Evolutionary conservation across 2,113 vertebrate species (phyloP).

Genomic region (Zosterops lateralis): DNA sequence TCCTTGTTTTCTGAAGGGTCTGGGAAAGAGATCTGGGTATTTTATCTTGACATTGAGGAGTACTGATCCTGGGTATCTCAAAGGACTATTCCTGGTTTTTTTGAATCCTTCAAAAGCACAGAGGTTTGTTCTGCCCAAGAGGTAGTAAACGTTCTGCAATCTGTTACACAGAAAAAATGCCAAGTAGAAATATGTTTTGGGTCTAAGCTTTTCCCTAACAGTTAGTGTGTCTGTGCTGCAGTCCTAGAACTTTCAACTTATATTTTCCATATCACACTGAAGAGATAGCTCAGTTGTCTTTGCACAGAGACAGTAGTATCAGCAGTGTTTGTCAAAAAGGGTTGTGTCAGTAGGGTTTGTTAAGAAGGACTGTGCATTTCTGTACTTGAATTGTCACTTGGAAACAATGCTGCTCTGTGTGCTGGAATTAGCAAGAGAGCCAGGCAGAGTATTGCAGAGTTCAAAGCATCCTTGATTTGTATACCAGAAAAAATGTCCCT

Average conservation of each 20-base stretch:
- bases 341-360: background rate
- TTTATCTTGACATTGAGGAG: background rate
- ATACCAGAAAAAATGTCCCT: background rate
- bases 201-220: background rate
- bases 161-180: background rate
- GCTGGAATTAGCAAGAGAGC: background rate
- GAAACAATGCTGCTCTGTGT: background rate
- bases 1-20: background rate
- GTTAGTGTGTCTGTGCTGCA: background rate
- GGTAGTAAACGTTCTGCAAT: background rate
- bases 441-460: background rate
- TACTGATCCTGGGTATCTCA: background rate
- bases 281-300: background rate
- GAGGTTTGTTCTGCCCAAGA: background rate
- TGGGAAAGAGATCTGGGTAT: background rate
- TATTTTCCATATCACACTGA: background rate
- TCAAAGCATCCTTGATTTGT: background rate
- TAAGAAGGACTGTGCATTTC: background rate
- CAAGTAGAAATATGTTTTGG: background rate
- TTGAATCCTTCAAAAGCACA: background rate
- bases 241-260: background rate
- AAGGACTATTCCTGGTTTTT: background rate
- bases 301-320: background rate
- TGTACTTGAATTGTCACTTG: background rate
- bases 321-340: background rate